Conservation (phyloP, 2,797 vertebrate genomes). For the Microtus agrestis region DNA sequence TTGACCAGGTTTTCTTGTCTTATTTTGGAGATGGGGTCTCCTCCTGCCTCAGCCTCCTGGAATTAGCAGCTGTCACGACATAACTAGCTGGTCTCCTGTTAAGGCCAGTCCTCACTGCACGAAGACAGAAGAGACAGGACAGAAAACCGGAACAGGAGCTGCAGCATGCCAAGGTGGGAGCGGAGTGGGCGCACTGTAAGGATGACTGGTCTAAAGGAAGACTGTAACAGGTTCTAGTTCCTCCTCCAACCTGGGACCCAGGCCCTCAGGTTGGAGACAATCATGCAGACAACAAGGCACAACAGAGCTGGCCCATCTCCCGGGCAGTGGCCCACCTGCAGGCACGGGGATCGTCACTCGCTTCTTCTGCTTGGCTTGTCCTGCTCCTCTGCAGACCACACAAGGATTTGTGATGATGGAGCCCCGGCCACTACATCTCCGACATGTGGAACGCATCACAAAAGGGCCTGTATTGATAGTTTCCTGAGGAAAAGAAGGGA, state of each 20-base stretch:
- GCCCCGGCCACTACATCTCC: conserved; percentile 94
- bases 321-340: conserved; percentile 90
- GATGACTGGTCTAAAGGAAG: neutral
- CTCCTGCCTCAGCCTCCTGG: neutral
- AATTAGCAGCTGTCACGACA: neutral
- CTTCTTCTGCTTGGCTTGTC: conserved; percentile 96
- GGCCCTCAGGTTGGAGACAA: neutral
- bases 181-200: neutral
- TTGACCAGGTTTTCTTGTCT: neutral
- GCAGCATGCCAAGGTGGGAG: neutral
- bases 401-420: conserved; percentile 93
- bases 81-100: neutral
- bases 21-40: neutral
- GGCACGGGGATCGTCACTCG: conserved; percentile 95
- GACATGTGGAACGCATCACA: conserved; percentile 98
- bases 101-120: neutral
- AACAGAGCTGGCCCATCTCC: neutral
- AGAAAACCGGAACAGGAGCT: neutral
- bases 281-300: neutral
- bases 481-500: conserved; percentile 88
- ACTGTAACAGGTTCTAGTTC: neutral
- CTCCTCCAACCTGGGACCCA: neutral
- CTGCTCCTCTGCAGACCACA: conserved; percentile 91
- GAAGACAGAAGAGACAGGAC: neutral
- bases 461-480: conserved; percentile 98